phyloP scores from a whole-genome alignment of 2,797 vertebrate species.

The Danio jaintianensis region DNA sequence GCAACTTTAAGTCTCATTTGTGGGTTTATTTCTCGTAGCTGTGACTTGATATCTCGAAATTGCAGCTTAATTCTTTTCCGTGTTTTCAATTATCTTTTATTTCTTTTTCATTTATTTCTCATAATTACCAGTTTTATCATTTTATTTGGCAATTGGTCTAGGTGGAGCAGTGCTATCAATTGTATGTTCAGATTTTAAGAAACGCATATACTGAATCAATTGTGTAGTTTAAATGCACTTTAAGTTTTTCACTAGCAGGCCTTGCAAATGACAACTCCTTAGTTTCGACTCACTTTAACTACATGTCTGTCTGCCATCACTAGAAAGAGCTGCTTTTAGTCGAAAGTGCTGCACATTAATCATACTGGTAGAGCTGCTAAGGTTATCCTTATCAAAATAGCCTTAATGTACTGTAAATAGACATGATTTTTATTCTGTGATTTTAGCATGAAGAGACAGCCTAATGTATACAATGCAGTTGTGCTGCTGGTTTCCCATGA shows the following conservation, averaged over 20 bases:
- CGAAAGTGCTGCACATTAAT: slow-evolving; percentile 48
- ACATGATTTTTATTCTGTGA: slow-evolving; percentile 55
- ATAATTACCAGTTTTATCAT: no score
- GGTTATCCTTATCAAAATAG: slow-evolving; percentile 62
- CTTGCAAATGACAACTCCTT: background rate
- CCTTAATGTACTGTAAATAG: slow-evolving; percentile 58
- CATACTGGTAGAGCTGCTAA: slow-evolving; percentile 33
- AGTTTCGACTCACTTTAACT: background rate
- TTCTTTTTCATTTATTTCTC: no score
- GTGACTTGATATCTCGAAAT: no score
- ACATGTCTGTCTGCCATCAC: slow-evolving; percentile 57
- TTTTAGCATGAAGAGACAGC: slow-evolving; percentile 53
- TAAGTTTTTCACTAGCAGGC: background rate
- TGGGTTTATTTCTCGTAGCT: no score
- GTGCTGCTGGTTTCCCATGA: slow-evolving; percentile 34
- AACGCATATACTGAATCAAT: background rate
- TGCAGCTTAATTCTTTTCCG: no score
- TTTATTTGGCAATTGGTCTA: no score
- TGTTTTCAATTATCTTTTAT: no score
- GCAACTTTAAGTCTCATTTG: no score
- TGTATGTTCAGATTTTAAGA: background rate
- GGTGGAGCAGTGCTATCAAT: no score
- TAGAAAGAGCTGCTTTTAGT: slow-evolving; percentile 44
- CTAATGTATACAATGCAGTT: slow-evolving; percentile 52
- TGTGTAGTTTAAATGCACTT: background rate